A percentile compares a stretch with the other conserved stretches of the same genome.
These are phyloP conservation scores for Rhingia rostrata DNA, from an alignment of 2,888 invertebrate species.

Conservation along the genomic window DNA sequence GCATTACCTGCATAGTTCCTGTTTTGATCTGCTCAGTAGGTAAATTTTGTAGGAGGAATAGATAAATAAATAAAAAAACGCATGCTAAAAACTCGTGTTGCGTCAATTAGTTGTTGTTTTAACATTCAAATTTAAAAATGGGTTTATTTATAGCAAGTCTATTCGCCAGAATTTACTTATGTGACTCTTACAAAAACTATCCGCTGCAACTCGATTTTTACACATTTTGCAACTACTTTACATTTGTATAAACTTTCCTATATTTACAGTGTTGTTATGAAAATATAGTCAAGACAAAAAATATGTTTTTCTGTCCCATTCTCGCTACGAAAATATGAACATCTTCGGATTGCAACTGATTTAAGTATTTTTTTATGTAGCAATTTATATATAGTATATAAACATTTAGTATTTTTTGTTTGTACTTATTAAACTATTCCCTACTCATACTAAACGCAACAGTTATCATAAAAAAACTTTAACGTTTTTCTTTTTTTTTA, in stretches of 20 bases:
- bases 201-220: background rate
- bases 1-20: no score
- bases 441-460: conserved; percentile 26
- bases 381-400: conserved; percentile 29
- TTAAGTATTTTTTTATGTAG: conserved; percentile 15
- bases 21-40: no score
- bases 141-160: no score
- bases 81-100: no score
- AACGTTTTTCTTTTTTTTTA: conserved; percentile 55
- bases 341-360: conserved; percentile 10
- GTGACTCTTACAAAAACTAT: background rate
- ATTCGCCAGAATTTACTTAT: no score
- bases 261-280: conserved; percentile 65
- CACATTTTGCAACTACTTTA: conserved; percentile 39
- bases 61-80: no score
- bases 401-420: conserved; percentile 15
- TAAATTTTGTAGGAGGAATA: no score
- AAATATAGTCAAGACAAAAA: conserved; percentile 55
- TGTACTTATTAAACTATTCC: conserved; percentile 44
- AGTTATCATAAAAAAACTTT: conserved; percentile 49
- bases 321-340: conserved; percentile 37
- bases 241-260: conserved; percentile 64
- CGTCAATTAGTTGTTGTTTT: no score
- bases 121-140: no score
- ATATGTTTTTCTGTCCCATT: conserved; percentile 46